These are phyloP conservation scores for Lerema accius DNA, from an alignment of 1,140 invertebrate genomes.

Conservation along the genomic window DNA sequence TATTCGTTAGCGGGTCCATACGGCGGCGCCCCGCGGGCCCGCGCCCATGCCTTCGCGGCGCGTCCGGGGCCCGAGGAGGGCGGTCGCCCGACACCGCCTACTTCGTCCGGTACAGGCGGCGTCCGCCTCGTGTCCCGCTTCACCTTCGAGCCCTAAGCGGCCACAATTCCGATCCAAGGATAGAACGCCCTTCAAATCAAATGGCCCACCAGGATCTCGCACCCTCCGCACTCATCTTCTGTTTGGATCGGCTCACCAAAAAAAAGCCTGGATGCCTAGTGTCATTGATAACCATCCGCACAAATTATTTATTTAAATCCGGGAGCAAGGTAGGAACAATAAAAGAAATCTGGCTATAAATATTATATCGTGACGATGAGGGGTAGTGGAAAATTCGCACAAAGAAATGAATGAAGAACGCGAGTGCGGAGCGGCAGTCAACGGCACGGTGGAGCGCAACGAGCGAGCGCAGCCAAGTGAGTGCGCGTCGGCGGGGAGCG, in stretches of 20 bases:
- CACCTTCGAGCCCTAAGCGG: constrained; percentile 57
- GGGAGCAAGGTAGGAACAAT: too few species aligned
- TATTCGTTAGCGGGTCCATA: constrained; percentile 76
- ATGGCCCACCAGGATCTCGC: constrained; percentile 33
- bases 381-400: too few species aligned
- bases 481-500: constrained; percentile 30
- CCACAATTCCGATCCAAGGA: constrained; percentile 51
- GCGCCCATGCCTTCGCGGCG: constrained; percentile 70
- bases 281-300: neutral
- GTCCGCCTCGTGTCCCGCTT: constrained; percentile 73
- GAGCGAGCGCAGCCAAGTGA: constrained; percentile 48
- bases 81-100: constrained; percentile 77
- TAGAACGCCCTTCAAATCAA: constrained; percentile 66
- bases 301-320: neutral
- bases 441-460: constrained; percentile 44
- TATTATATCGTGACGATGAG: too few species aligned
- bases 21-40: constrained; percentile 75
- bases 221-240: neutral
- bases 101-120: constrained; percentile 79
- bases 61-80: constrained; percentile 74
- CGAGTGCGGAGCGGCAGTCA: constrained; percentile 29
- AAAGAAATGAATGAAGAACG: neutral
- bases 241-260: too few species aligned
- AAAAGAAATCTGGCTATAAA: too few species aligned
- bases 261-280: too few species aligned